These are phyloP conservation scores for Himalopsyche anomala DNA, from an alignment of 2,888 invertebrate species.

Conservation along the genomic window DNA sequence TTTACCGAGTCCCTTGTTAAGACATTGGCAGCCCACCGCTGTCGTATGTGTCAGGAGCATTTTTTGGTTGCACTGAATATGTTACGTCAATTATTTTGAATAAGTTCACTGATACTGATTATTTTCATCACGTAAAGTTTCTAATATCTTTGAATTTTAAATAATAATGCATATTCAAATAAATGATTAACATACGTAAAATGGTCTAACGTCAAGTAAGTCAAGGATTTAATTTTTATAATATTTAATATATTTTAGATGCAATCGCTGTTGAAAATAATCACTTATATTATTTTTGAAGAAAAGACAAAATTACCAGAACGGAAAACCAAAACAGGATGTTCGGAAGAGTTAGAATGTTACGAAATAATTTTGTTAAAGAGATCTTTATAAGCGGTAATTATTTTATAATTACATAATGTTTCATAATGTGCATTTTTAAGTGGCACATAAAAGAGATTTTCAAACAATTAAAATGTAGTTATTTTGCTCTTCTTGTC, in stretches of 20 bases:
- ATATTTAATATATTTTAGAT: not conserved
- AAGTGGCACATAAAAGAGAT: not conserved
- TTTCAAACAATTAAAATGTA: not conserved
- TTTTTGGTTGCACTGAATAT: too few relatives aligned
- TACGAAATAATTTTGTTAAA: constrained; percentile 20
- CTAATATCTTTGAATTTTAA: too few relatives aligned
- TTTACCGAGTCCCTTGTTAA: too few relatives aligned
- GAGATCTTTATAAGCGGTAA: constrained; percentile 16
- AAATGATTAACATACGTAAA: not conserved
- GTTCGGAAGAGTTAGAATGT: not conserved
- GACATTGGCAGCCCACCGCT: too few relatives aligned
- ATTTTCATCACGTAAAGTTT: too few relatives aligned
- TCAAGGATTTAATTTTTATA: not conserved
- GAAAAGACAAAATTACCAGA: constrained; percentile 38
- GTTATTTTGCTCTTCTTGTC: not conserved
- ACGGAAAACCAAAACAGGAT: constrained; percentile 34
- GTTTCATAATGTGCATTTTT: constrained; percentile 1
- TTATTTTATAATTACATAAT: not conserved
- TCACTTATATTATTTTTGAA: not conserved
- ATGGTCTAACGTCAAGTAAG: not conserved
- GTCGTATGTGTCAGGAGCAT: too few relatives aligned
- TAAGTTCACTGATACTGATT: too few relatives aligned
- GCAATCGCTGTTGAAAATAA: not conserved
- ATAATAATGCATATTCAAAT: too few relatives aligned
- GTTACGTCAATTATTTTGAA: too few relatives aligned